Conservation (phyloP, 2,797 vertebrate species). For the Trachops cirrhosus region DNA sequence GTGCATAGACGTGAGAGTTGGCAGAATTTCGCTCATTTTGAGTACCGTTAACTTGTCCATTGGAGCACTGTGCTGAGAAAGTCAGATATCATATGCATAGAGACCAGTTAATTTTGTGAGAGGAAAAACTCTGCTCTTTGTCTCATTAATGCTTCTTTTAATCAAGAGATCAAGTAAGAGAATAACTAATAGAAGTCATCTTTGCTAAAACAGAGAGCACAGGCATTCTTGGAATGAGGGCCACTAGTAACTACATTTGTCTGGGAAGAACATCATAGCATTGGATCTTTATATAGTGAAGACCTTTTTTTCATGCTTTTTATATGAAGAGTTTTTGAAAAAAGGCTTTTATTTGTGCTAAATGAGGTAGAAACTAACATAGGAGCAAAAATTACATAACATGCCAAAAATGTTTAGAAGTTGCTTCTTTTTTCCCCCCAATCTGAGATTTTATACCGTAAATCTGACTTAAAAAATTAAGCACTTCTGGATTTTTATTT, state of each 20-base stretch:
- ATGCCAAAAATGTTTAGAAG: slow-evolving; percentile 1
- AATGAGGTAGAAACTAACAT: neutral
- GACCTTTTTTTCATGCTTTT: neutral
- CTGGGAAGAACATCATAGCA: neutral
- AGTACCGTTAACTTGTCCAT: neutral
- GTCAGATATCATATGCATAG: neutral
- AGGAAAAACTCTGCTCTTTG: neutral
- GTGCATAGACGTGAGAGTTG: neutral
- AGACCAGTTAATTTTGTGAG: neutral
- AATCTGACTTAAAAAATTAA: neutral
- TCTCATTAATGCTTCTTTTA: neutral
- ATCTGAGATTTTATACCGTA: neutral
- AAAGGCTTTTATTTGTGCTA: neutral
- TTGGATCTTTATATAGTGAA: neutral
- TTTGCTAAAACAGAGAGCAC: neutral
- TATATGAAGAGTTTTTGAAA: neutral
- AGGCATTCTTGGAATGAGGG: neutral
- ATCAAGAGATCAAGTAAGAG: neutral
- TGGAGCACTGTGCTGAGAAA: neutral
- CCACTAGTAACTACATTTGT: neutral
- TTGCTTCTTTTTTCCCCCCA: neutral
- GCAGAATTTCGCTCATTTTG: neutral
- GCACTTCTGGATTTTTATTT: neutral
- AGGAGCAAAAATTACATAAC: neutral
- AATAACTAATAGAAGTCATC: neutral